Conservation (phyloP, 92 coral and sea anemone genomes). For the Siderastrea siderea region DNA sequence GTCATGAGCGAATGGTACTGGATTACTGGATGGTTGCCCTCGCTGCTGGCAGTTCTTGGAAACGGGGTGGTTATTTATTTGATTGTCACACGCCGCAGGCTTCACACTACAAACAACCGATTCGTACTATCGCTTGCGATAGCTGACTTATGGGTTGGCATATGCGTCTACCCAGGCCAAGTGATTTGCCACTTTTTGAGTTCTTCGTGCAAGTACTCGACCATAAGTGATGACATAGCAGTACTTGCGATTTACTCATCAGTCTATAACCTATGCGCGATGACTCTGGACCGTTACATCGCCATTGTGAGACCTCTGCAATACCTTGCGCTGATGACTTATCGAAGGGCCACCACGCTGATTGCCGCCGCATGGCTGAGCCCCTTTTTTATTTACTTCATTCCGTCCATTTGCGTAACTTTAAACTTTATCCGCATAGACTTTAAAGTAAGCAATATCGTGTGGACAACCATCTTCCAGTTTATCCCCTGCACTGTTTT, state of each 20-base stretch:
- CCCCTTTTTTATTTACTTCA: conserved; percentile 7
- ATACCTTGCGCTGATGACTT: conserved; percentile 30
- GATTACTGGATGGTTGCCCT: conserved; percentile 24
- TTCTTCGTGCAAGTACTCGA: conserved; percentile 10
- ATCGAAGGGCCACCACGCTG: neutral
- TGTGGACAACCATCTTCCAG: conserved; percentile 33
- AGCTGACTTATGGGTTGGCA: conserved; percentile 32
- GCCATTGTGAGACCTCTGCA: conserved; percentile 42
- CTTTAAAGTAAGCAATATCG: neutral
- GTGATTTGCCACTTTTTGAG: conserved; percentile 15
- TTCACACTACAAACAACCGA: conserved; percentile 24
- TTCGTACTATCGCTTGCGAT: conserved; percentile 32
- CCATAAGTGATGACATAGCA: conserved; percentile 30
- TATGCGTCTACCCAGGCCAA: conserved; percentile 26
- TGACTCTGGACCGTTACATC: conserved; percentile 42
- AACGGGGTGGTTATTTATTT: conserved; percentile 28
- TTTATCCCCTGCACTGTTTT: conserved; percentile 13
- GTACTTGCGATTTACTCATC: conserved; percentile 21
- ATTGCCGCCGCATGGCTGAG: conserved; percentile 18
- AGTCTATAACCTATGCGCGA: conserved; percentile 30
- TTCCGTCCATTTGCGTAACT: conserved; percentile 27
- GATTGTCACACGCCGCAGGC: conserved; percentile 7
- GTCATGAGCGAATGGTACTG: conserved; percentile 32
- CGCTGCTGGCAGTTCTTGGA: conserved; percentile 28
- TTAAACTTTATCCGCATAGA: conserved; percentile 6